Base-by-base conservation (phyloP, 1,140 invertebrate species). In the Drosophila pruinosa region DNA sequence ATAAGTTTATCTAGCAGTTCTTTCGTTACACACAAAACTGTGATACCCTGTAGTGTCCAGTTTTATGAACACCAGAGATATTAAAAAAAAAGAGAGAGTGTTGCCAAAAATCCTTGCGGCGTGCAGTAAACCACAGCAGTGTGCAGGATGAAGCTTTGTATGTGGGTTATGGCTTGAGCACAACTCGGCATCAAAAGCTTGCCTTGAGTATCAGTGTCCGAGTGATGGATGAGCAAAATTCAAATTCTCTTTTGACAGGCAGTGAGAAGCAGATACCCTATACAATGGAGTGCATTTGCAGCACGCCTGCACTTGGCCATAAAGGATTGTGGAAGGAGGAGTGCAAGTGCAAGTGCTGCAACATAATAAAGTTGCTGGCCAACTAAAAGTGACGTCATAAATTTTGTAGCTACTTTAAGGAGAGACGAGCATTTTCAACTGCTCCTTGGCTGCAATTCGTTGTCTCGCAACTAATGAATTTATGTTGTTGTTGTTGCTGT, bases 331-430 rank as follows among this genome's bases (percentile, higher is more conserved):
- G 34, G 34, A 10, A 3, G n/a, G n/a, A n/a, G n/a, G n/a, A n/a
- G n/a, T n/a, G n/a, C n/a, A 36, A 38, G 36, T 3, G 28, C 10
- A 31, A 10, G n/a, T n/a, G 3, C 28, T 31, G 28, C 10, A 50
- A n/a, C n/a, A n/a, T n/a, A 53, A 64, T 64, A 43, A 64, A 71
- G 68, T 71, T 34, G 52, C 8, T 24, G 36, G 43, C 38, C 77
- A 81, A 71, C 77, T 80, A 52, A 56, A 62, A 86, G 65, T 85
- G 77, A 86, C 74, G 81, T 86, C 81, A 86, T 86, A 86, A 81
- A 88, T 88, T 86, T 80, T 64, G 82, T 64, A 59, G 65, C 68
- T 69, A 76, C 73, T 80, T 86, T 73, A 78, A 31, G 14, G 22
- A 24, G 5, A 34, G 17, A 8, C 15, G 48, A 36, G 22, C 54